Percentiles rank a stretch among this genome's conserved stretches.
phyloP scores from a whole-genome alignment of 2,888 invertebrate genomes.

The Steinernema carpocapsae region DNA sequence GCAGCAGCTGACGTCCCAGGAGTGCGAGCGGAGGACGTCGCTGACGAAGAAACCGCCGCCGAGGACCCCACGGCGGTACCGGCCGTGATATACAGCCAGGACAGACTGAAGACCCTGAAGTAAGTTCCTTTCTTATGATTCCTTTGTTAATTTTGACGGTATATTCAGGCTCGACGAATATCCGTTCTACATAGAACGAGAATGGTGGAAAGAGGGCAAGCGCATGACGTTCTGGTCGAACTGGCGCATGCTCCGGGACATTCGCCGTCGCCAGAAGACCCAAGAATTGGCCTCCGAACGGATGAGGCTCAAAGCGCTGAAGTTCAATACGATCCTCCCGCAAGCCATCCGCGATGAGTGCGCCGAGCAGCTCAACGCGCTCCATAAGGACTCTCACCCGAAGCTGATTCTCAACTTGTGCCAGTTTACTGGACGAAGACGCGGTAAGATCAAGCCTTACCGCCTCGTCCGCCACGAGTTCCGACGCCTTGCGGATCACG shows the following conservation, averaged over 20 bases:
- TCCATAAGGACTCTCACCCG: constrained; percentile 69
- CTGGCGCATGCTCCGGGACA: constrained; percentile 85
- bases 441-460: constrained; percentile 81
- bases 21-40: background rate
- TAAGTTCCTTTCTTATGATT: too few relatives aligned
- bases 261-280: constrained; percentile 77
- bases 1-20: background rate
- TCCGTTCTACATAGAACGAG: constrained; percentile 65
- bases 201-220: constrained; percentile 68
- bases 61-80: background rate
- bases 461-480: constrained; percentile 88
- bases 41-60: background rate
- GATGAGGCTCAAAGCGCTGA: constrained; percentile 81
- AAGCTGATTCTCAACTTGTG: constrained; percentile 76
- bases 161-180: constrained; percentile 51
- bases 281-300: constrained; percentile 77
- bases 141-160: too few relatives aligned
- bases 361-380: constrained; percentile 67
- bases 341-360: constrained; percentile 68
- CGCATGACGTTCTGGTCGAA: constrained; percentile 76
- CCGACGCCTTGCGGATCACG: constrained; percentile 89
- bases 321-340: constrained; percentile 86
- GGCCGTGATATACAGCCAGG: background rate
- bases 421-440: constrained; percentile 83
- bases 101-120: background rate